Conservation (phyloP, 2,888 invertebrate genomes). For the Chesias legatella region DNA sequence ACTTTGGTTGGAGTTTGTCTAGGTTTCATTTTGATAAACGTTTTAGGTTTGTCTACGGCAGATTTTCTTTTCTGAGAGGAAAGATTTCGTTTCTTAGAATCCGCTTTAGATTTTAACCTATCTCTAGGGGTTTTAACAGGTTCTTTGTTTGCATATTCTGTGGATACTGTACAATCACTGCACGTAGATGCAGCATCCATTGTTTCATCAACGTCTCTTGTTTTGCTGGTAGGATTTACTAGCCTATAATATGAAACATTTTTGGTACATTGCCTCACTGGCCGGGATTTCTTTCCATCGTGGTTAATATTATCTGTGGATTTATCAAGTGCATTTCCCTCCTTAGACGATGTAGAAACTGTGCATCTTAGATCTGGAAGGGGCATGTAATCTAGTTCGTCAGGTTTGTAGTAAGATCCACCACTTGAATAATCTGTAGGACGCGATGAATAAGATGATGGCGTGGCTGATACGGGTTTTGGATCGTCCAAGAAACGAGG, state of each 20-base stretch:
- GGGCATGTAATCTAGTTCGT: slow-evolving; percentile 77
- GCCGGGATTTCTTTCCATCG: slow-evolving; percentile 44
- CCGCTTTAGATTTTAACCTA: slow-evolving; percentile 31
- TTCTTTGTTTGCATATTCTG: slow-evolving; percentile 32
- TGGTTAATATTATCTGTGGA: slow-evolving; percentile 27
- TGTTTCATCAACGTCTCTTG: slow-evolving; percentile 38
- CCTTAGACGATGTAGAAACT: slow-evolving; percentile 40
- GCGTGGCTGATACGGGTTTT: slow-evolving; percentile 56
- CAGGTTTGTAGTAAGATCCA: slow-evolving; percentile 83
- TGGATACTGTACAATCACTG: slow-evolving; percentile 44
- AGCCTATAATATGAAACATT: slow-evolving; percentile 66
- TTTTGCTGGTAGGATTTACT: slow-evolving; percentile 32
- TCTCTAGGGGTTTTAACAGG: slow-evolving; percentile 30
- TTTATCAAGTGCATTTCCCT: slow-evolving; percentile 28
- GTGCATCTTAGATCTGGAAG: slow-evolving; percentile 49
- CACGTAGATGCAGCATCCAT: slow-evolving; percentile 37
- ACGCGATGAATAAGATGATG: slow-evolving; percentile 66
- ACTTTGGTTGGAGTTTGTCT: slow-evolving; percentile 58
- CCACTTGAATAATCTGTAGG: slow-evolving; percentile 82
- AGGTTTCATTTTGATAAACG: slow-evolving; percentile 66
- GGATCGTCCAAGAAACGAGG: slow-evolving; percentile 76
- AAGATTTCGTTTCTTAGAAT: slow-evolving; percentile 33
- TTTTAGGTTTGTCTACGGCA: slow-evolving; percentile 48
- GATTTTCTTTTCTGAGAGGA: slow-evolving; percentile 46
- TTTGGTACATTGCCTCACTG: slow-evolving; percentile 66